phyloP scores from a whole-genome alignment of 2,888 invertebrate species.

The Pyrrhosoma nymphula region DNA sequence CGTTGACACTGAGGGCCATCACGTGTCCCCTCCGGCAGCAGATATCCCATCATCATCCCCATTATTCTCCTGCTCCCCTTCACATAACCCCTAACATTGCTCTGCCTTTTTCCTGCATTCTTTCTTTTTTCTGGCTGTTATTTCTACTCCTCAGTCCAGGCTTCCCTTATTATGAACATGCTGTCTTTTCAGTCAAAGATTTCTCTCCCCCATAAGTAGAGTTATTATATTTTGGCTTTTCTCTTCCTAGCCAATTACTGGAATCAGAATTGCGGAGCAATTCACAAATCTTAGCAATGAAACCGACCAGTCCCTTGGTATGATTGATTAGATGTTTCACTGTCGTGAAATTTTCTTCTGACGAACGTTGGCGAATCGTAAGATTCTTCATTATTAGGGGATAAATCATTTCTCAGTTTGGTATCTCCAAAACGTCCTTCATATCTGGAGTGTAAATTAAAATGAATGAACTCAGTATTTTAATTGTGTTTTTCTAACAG shows the following conservation, averaged over 20 bases:
- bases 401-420: not conserved
- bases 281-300: not conserved
- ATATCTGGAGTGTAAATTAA: not conserved
- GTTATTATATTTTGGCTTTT: conserved; percentile 3
- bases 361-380: not conserved
- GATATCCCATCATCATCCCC: conserved; percentile 63
- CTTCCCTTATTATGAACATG: not conserved
- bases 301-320: not conserved
- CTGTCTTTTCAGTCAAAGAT: not conserved
- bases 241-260: not conserved
- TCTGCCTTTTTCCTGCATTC: not conserved
- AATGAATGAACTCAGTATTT: too few species aligned
- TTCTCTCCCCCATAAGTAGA: not conserved
- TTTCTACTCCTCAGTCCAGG: not conserved
- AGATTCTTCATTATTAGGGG: not conserved
- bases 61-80: conserved; percentile 6
- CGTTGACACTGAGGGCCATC: conserved; percentile 64
- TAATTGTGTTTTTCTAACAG: too few species aligned
- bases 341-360: not conserved
- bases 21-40: conserved; percentile 64
- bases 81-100: not conserved
- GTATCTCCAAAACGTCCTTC: not conserved
- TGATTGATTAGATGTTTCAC: not conserved
- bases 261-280: not conserved
- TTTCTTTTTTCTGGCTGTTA: not conserved